Evolutionary conservation across 2,888 invertebrate genomes (phyloP).

Genomic region (Apamea anceps): DNA sequence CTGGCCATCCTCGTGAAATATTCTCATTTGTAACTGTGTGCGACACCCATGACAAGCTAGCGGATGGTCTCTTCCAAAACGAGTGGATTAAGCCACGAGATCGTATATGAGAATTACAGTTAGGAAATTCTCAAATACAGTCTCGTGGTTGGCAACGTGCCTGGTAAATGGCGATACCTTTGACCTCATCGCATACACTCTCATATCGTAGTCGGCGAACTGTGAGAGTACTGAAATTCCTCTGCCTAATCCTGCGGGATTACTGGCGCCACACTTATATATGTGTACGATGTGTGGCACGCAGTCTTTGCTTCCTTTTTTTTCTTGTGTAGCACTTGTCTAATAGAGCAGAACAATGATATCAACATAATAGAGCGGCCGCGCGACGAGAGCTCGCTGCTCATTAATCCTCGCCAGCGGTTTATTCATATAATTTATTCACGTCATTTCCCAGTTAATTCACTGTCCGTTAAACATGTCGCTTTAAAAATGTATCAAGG

Average conservation of each 20-base stretch:
- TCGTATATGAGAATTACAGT: conserved; percentile 37
- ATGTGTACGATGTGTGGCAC: conserved; percentile 28
- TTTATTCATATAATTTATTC: conserved; percentile 85
- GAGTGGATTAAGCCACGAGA: conserved; percentile 39
- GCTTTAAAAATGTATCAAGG: conserved; percentile 76
- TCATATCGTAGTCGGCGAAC: conserved; percentile 46
- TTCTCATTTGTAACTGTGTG: background rate
- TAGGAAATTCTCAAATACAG: conserved; percentile 44
- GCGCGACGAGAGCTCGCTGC: conserved; percentile 73
- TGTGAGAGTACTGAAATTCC: conserved; percentile 40
- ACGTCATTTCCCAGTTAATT: conserved; percentile 83
- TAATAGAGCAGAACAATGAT: conserved; percentile 63
- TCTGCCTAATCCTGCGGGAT: conserved; percentile 40
- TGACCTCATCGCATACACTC: conserved; percentile 51
- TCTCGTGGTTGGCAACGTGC: conserved; percentile 45
- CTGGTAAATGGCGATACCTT: conserved; percentile 46
- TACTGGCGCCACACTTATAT: conserved; percentile 39
- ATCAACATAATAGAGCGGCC: conserved; percentile 67
- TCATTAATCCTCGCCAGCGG: conserved; percentile 83
- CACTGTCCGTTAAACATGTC: conserved; percentile 79
- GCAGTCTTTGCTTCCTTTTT: conserved; percentile 51
- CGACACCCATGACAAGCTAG: background rate
- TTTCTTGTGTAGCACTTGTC: conserved; percentile 45
- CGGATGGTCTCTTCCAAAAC: background rate
- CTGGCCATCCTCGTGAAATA: background rate